Percentiles rank a stretch among this genome's conserved stretches.
phyloP scores from a whole-genome alignment of 2,113 vertebrate species.

The Macaca nemestrina region DNA sequence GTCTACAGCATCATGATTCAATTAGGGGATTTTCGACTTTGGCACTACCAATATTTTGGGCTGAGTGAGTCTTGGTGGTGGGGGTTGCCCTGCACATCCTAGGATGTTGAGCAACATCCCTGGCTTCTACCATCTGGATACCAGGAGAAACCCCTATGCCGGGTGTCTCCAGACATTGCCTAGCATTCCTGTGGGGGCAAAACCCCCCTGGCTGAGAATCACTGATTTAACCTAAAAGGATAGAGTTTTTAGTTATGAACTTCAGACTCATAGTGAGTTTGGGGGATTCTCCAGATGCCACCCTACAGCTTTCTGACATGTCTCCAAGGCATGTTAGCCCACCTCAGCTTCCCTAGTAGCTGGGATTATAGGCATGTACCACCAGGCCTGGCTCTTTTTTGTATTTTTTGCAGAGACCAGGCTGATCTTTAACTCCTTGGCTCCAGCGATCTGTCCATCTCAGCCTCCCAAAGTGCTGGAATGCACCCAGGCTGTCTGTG shows the following conservation, averaged over 20 bases:
- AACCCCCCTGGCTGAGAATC: no score
- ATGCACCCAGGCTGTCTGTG: neutral
- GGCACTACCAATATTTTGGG: neutral
- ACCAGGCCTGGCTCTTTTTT: no score
- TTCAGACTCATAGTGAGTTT: neutral
- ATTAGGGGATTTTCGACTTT: neutral
- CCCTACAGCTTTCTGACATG: no score
- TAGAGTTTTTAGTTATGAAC: neutral
- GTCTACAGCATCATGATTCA: neutral
- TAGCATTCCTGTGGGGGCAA: neutral
- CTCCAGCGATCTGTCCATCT: no score
- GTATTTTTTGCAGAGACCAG: no score
- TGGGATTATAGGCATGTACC: no score
- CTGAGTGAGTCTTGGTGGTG: neutral
- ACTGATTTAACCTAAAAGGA: neutral
- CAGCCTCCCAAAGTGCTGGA: no score
- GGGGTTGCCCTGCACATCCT: no score
- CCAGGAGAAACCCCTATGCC: no score
- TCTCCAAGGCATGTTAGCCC: no score
- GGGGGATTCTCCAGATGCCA: neutral
- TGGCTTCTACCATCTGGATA: neutral
- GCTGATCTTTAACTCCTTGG: no score
- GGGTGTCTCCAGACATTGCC: neutral
- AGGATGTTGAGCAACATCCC: rapidly evolving
- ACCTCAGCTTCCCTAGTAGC: no score